Conservation (phyloP, 2,888 invertebrate genomes). For the Octonoba sinensis region DNA sequence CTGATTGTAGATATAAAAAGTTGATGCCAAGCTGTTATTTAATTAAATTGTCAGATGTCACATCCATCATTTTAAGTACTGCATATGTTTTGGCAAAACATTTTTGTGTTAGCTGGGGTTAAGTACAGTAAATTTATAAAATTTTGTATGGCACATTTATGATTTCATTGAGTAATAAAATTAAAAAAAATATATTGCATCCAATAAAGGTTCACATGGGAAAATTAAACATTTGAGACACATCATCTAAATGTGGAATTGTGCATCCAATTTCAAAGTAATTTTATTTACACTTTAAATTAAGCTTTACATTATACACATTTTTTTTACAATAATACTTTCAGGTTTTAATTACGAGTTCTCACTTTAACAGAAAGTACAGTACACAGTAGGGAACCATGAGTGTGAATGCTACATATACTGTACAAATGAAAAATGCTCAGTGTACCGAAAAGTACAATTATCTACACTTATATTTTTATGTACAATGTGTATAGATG, state of each 20-base stretch:
- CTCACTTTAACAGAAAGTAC: constrained; percentile 12
- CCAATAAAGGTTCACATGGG: neutral
- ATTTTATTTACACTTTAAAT: constrained; percentile 50
- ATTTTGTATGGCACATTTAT: neutral
- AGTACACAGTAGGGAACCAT: constrained; percentile 10
- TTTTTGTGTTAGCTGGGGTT: too few relatives aligned
- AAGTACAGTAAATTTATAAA: too few relatives aligned
- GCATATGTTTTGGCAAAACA: too few relatives aligned
- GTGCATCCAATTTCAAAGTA: neutral
- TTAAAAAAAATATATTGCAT: neutral
- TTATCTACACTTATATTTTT: constrained; percentile 56
- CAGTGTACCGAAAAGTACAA: constrained; percentile 35
- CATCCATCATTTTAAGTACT: too few relatives aligned
- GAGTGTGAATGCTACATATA: constrained; percentile 29
- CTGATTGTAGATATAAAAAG: too few relatives aligned
- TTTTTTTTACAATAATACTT: constrained; percentile 53
- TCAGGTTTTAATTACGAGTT: constrained; percentile 32
- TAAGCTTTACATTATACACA: constrained; percentile 49
- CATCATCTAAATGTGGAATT: neutral
- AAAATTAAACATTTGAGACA: neutral
- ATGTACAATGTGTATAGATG: constrained; percentile 58
- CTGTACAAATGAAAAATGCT: constrained; percentile 20
- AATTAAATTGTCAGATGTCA: too few relatives aligned
- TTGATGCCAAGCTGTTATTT: too few relatives aligned
- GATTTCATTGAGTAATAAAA: neutral